Base-by-base conservation (phyloP, 2,113 vertebrate species). In the Phalacrocorax carbo region DNA sequence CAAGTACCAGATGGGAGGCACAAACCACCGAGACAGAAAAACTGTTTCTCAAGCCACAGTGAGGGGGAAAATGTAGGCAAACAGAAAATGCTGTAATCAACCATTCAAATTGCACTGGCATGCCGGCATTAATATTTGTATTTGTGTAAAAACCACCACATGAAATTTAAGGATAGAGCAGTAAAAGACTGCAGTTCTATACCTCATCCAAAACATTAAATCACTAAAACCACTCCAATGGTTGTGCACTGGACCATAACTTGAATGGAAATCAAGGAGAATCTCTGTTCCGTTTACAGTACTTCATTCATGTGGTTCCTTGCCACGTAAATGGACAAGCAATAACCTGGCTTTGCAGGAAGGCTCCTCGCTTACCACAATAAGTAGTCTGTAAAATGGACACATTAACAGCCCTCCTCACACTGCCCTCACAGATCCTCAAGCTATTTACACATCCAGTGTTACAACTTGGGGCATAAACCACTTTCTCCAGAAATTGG, bases 101-200 rank as follows among this genome's bases (percentile, higher is more conserved):
- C 40, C 57, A 57, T 42, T 80, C 46, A 75, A 73, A 76, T 49
- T 12, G 26, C 29, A 22, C 18, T 23, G 30, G 36, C 48, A 51
- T 8, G 11, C 16, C 17, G 26, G 26, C 25, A 81, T 64, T 57
- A 38, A 18, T 30, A 26, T 23, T 21, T 3, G 1, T 27, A 15
- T 21, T 64, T 73, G 36, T 55, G 7, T 51, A 57, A 62, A 79
- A 96, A 69, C 61, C 66, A 51, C 11, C 32, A 20, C 22, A 7
- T 0, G 0, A 38, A 70, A 70, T 17, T 19, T 34, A 55, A 66
- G 1, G 4, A 44, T 6, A 27, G 48, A 71, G 22, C 1, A 0
- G 3, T 54, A 70, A 32, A n/a, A 75, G 38, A 64, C 4, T 11
- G 11, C 55, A 81, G 38, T 30, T 38, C 29, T 22, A 7, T 3